A percentile compares a stretch with the other conserved stretches of the same genome.
Conservation (phyloP, 2,888 invertebrate genomes). For the Thymelicus sylvestris region DNA sequence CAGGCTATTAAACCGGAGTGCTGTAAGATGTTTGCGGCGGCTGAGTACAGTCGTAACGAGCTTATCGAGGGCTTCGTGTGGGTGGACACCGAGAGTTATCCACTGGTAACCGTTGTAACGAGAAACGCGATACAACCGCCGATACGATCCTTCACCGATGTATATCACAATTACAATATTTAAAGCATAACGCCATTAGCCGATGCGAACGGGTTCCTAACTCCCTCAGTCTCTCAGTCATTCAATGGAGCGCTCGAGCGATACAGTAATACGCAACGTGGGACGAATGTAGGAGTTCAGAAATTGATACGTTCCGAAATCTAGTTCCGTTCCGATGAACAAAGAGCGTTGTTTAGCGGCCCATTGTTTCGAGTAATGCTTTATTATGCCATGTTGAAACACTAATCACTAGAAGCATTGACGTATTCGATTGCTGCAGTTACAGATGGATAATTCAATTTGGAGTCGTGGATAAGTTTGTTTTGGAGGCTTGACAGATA, state of each 20-base stretch:
- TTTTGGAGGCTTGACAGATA: too few relatives aligned
- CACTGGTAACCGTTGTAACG: conserved; percentile 54
- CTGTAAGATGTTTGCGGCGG: conserved; percentile 40
- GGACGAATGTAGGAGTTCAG: conserved; percentile 66
- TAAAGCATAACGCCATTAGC: conserved; percentile 50
- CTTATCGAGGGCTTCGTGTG: conserved; percentile 52
- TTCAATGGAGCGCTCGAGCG: conserved; percentile 53
- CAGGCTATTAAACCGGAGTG: conserved; percentile 44
- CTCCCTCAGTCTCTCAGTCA: conserved; percentile 52
- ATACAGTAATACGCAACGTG: conserved; percentile 48
- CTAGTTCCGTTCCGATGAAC: conserved; percentile 59
- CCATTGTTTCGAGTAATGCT: conserved; percentile 64
- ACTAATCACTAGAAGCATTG: conserved; percentile 44
- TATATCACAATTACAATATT: conserved; percentile 54
- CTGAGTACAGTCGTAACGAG: conserved; percentile 34
- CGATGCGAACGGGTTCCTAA: conserved; percentile 50
- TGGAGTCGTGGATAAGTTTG: too few relatives aligned
- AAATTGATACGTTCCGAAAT: conserved; percentile 62
- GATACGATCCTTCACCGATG: conserved; percentile 44
- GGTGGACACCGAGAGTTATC: conserved; percentile 62
- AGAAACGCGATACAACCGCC: conserved; percentile 50
- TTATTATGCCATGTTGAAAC: conserved; percentile 51
- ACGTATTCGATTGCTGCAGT: conserved; percentile 40
- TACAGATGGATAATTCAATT: background rate
- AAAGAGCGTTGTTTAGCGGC: conserved; percentile 56